phyloP scores from a whole-genome alignment of 2,113 vertebrate genomes.

The Trichomycterus rosablanca region DNA sequence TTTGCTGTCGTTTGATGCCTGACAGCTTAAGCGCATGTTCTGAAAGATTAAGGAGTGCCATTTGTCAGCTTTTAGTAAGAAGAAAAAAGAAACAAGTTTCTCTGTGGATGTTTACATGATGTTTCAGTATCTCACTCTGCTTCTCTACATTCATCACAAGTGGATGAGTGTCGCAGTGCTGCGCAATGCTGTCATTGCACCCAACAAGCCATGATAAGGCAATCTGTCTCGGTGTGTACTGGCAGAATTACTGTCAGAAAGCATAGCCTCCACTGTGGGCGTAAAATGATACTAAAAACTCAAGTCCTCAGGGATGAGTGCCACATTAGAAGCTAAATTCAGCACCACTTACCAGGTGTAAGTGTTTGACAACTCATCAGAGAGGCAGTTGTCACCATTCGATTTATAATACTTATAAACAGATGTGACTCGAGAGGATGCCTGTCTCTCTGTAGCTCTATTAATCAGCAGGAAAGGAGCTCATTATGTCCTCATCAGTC shows the following conservation, averaged over 20 bases:
- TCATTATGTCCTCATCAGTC: conserved; percentile 24
- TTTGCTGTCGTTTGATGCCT: no score
- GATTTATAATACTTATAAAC: conserved; percentile 28
- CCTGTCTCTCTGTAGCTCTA: conserved; percentile 16
- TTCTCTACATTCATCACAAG: no score
- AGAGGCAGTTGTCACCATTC: not conserved
- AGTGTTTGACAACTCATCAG: conserved; percentile 23
- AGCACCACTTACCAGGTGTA: conserved; percentile 14
- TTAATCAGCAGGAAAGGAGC: conserved; percentile 20
- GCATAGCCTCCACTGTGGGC: conserved; percentile 11
- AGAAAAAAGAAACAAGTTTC: not conserved
- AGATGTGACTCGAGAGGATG: conserved; percentile 23
- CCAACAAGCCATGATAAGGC: conserved; percentile 28
- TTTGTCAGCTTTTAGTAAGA: conserved; percentile 28
- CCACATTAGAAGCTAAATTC: conserved; percentile 16
- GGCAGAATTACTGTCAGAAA: conserved; percentile 10
- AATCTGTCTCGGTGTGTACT: conserved; percentile 27
- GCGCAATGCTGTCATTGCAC: conserved; percentile 16
- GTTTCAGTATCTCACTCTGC: conserved; percentile 2
- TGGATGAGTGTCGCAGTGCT: conserved; percentile 22
- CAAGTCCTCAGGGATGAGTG: conserved; percentile 12
- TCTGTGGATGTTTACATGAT: conserved; percentile 25
- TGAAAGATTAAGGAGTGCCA: conserved; percentile 32
- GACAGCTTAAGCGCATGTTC: conserved; percentile 43
- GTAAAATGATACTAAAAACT: conserved; percentile 14